Percentiles rank a stretch among this genome's conserved stretches.
Evolutionary conservation across 2,888 invertebrate species (phyloP).

Genomic region (Orchestes rusci): DNA sequence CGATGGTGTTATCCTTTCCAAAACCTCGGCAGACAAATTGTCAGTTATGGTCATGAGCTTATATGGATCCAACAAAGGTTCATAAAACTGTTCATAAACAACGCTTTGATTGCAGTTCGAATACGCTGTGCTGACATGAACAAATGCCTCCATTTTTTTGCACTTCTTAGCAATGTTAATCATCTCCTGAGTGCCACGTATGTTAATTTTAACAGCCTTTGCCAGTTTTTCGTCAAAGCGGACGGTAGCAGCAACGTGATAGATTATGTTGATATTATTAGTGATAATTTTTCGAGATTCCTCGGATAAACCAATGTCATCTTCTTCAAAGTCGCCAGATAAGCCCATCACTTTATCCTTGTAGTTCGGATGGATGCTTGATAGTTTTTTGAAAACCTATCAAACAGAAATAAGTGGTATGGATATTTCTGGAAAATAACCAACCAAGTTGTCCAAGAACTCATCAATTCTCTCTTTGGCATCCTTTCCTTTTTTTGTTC

Average conservation of each 20-base stretch:
- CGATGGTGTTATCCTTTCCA: conserved; percentile 34
- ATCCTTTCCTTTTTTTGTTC: conserved; percentile 34
- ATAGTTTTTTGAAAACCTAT: conserved; percentile 32
- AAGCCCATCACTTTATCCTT: conserved; percentile 51
- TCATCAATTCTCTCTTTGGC: conserved; percentile 41
- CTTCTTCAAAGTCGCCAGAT: conserved; percentile 47
- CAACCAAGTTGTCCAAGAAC: conserved; percentile 53
- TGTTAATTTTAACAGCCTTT: conserved; percentile 59
- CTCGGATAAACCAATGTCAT: conserved; percentile 47
- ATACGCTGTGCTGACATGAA: conserved; percentile 32
- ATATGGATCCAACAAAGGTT: conserved; percentile 38
- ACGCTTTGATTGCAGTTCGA: conserved; percentile 25
- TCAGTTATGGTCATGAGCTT: conserved; percentile 36
- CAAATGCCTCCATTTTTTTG: conserved; percentile 45
- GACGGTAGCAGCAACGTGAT: conserved; percentile 69
- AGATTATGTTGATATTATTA: conserved; percentile 41
- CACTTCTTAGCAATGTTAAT: conserved; percentile 57
- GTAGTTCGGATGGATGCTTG: conserved; percentile 47
- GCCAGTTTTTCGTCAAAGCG: conserved; percentile 65
- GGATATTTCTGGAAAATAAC: conserved; percentile 20
- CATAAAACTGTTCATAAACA: conserved; percentile 30
- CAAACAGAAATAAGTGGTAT: not conserved
- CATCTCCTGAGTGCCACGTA: conserved; percentile 56
- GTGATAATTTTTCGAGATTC: conserved; percentile 36
- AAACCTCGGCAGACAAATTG: conserved; percentile 38